Percentiles rank a stretch among this genome's conserved stretches.
phyloP scores from a whole-genome alignment of 1,140 invertebrate genomes.

The Dolichoris vasculosae region DNA sequence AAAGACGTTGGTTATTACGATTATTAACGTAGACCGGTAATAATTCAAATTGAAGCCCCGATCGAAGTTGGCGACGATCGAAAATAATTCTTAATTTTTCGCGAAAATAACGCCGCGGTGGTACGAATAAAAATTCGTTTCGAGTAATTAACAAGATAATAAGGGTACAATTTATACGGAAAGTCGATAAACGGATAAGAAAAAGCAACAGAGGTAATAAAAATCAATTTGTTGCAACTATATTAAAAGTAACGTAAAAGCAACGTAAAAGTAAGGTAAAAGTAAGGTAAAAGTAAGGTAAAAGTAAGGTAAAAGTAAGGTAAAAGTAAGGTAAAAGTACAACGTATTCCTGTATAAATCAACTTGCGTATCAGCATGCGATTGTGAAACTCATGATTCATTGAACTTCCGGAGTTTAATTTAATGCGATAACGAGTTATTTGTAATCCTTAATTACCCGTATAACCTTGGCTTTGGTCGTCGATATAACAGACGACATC shows the following conservation, averaged over 20 bases:
- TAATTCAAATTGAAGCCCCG: conserved; percentile 25
- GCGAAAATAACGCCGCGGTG: background rate
- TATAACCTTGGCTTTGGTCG: conserved; percentile 49
- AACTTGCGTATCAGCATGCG: background rate
- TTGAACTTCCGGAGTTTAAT: conserved; percentile 52
- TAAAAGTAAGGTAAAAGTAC: too few relatives aligned
- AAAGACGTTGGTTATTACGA: background rate
- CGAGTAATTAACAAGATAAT: background rate
- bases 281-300: too few relatives aligned
- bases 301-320: too few relatives aligned
- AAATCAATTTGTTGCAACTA: background rate
- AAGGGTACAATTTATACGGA: background rate
- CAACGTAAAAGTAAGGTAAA: too few relatives aligned
- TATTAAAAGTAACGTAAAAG: background rate
- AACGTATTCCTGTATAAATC: background rate
- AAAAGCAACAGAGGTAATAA: background rate
- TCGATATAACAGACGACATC: background rate
- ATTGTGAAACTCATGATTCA: conserved; percentile 25
- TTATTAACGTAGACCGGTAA: too few relatives aligned
- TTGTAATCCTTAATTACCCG: conserved; percentile 57
- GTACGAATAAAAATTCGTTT: background rate
- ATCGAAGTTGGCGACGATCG: background rate
- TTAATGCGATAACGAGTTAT: conserved; percentile 54
- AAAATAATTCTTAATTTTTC: background rate
- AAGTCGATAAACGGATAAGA: background rate